These are phyloP conservation scores for Trichogramma dendrolimi DNA, from an alignment of 2,888 invertebrate genomes.

Conservation along the genomic window DNA sequence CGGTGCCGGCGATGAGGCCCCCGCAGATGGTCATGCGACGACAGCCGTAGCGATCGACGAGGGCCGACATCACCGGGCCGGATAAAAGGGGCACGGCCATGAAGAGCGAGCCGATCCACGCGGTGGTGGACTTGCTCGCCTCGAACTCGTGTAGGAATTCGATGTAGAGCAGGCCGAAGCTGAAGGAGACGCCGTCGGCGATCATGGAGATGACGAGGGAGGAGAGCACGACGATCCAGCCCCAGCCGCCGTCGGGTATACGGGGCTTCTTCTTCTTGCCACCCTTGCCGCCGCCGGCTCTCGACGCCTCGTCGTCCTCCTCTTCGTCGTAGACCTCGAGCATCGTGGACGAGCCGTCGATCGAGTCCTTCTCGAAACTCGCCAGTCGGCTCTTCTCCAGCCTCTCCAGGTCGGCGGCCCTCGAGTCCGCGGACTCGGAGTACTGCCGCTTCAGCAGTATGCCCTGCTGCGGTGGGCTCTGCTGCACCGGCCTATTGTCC, in stretches of 20 bases:
- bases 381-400: conserved; percentile 47
- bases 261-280: conserved; percentile 51
- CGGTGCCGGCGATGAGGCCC: conserved; percentile 68
- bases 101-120: conserved; percentile 86
- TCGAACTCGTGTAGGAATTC: conserved; percentile 77
- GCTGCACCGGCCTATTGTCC: not conserved
- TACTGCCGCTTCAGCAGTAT: conserved; percentile 33
- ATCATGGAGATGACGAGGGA: conserved; percentile 83
- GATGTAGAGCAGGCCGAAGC: conserved; percentile 84
- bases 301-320: conserved; percentile 10
- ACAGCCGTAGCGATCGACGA: conserved; percentile 85
- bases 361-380: conserved; percentile 55
- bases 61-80: conserved; percentile 78
- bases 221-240: conserved; percentile 84
- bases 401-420: conserved; percentile 16
- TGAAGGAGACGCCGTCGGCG: conserved; percentile 89
- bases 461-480: conserved; percentile 25
- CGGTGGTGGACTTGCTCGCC: conserved; percentile 78
- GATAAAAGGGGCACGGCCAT: conserved; percentile 82
- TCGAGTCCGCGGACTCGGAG: conserved; percentile 32
- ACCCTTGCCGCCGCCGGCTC: conserved; percentile 20
- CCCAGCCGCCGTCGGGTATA: conserved; percentile 81
- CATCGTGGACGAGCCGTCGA: conserved; percentile 56
- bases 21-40: conserved; percentile 71
- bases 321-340: conserved; percentile 40